A percentile compares a stretch with the other conserved stretches of the same genome.
Conservation (phyloP, 2,113 vertebrate genomes). For the Sula dactylatra region DNA sequence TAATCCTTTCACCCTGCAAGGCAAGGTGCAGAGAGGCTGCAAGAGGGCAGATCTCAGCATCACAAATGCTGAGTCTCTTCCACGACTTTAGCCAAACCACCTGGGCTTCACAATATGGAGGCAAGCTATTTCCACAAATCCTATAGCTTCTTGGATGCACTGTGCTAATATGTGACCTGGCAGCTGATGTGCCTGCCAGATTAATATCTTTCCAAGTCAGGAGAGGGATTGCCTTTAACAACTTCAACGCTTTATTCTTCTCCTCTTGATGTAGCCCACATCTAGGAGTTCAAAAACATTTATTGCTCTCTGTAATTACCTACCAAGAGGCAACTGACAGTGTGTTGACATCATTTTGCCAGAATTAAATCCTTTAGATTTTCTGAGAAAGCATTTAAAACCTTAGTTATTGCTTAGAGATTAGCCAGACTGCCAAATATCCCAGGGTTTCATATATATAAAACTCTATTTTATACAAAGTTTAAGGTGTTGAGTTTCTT, state of each 20-base stretch:
- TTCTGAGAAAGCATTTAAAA: constrained; percentile 71
- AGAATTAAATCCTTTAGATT: constrained; percentile 70
- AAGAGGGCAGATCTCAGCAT: background rate
- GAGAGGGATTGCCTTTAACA: constrained; percentile 35
- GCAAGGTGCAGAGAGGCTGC: rapidly evolving
- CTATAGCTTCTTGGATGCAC: background rate
- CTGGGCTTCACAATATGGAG: background rate
- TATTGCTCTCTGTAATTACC: constrained; percentile 64
- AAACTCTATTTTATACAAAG: constrained; percentile 32
- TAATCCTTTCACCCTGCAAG: background rate
- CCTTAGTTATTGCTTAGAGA: constrained; percentile 58
- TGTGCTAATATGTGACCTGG: background rate
- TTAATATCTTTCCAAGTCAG: background rate
- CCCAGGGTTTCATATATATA: background rate
- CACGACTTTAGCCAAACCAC: background rate
- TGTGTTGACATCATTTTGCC: constrained; percentile 67
- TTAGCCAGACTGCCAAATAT: constrained; percentile 60
- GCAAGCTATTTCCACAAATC: background rate
- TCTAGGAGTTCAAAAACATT: constrained; percentile 56
- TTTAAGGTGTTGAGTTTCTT: constrained; percentile 53
- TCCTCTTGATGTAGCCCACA: constrained; percentile 42
- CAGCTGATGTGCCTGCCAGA: background rate
- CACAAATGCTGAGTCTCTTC: background rate
- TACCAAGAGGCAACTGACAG: constrained; percentile 68
- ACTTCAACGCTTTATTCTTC: background rate